A percentile compares a stretch with the other conserved stretches of the same genome.
phyloP scores from a whole-genome alignment of 2,888 invertebrate genomes.

The Tenthredo notha region DNA sequence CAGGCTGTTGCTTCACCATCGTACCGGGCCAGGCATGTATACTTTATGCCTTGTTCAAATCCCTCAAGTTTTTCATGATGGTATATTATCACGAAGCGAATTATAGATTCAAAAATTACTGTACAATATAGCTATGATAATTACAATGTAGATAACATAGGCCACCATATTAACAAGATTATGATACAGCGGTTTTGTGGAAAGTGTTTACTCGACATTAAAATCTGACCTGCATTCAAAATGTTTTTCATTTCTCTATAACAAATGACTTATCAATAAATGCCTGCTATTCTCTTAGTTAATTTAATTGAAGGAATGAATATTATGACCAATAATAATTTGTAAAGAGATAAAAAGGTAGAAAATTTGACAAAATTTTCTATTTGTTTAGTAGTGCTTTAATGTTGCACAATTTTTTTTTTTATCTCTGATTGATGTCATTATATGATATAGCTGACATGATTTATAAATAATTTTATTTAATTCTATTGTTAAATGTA shows the following conservation, averaged over 20 bases:
- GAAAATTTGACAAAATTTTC: not conserved
- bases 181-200: not conserved
- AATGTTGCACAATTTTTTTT: not conserved
- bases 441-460: conserved; percentile 21
- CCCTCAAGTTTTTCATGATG: not conserved
- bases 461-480: conserved; percentile 8
- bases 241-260: conserved; percentile 4
- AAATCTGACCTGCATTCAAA: not conserved
- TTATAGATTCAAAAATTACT: conserved; percentile 15
- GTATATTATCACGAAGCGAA: not conserved
- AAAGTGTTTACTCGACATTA: conserved; percentile 8
- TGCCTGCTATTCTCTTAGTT: conserved; percentile 8
- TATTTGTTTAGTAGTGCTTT: conserved; percentile 30
- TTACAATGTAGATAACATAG: conserved; percentile 31
- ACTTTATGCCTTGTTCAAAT: not conserved
- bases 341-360: not conserved
- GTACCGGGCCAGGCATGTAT: not conserved
- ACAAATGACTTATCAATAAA: conserved; percentile 21
- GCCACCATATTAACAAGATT: conserved; percentile 25
- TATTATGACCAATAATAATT: not conserved
- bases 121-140: conserved; percentile 31
- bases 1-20: conserved; percentile 41
- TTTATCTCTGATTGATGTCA: not conserved
- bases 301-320: not conserved
- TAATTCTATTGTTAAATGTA: not conserved